These are phyloP conservation scores for Steinernema hermaphroditum DNA, from an alignment of 2,888 invertebrate species.

Conservation along the genomic window DNA sequence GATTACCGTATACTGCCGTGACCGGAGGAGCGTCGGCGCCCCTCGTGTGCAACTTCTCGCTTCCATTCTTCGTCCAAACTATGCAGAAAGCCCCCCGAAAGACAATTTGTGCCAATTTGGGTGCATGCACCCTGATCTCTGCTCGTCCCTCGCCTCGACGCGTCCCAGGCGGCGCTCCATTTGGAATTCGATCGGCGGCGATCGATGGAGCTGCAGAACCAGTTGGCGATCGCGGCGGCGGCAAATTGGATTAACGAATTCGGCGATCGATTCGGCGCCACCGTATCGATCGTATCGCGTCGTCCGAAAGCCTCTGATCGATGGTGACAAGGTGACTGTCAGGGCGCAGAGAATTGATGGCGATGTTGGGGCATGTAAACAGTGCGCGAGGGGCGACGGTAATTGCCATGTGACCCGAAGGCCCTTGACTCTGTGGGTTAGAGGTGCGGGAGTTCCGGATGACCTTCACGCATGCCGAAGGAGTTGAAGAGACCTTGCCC, in stretches of 20 bases:
- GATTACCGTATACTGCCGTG: too few species aligned
- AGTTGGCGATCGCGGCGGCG: background rate
- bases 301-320: slow-evolving; percentile 1
- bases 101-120: background rate
- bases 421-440: background rate
- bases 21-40: too few species aligned
- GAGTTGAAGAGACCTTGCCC: slow-evolving; percentile 1
- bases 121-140: background rate
- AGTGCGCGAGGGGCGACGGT: slow-evolving; percentile 10
- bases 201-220: slow-evolving; percentile 20
- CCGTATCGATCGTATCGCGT: background rate
- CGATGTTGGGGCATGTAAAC: slow-evolving; percentile 5
- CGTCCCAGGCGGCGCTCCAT: background rate
- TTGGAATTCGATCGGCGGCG: slow-evolving; percentile 7
- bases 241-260: slow-evolving; percentile 23
- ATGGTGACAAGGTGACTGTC: slow-evolving; percentile 15
- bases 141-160: background rate
- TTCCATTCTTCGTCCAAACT: too few species aligned
- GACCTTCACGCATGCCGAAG: slow-evolving; percentile 16
- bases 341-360: background rate
- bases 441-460: background rate
- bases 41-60: too few species aligned
- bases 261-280: slow-evolving; percentile 14
- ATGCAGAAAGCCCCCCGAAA: too few species aligned
- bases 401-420: slow-evolving; percentile 18